A percentile compares a stretch with the other conserved stretches of the same genome.
phyloP scores from a whole-genome alignment of 1,140 invertebrate species.

The Drosophila ironensis region DNA sequence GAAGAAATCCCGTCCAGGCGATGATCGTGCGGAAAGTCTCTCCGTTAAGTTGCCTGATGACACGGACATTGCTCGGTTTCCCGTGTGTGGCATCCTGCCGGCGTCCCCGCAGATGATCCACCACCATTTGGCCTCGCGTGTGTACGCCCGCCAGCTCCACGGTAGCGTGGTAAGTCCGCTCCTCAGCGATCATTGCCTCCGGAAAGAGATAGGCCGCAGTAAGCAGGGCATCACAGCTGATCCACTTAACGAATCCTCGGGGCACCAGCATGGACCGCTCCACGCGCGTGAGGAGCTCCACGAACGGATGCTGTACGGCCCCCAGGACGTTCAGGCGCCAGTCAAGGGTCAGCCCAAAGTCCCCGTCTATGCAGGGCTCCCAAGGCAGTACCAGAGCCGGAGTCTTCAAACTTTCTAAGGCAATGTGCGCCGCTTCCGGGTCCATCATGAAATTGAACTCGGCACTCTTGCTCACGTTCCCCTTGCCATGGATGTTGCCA shows the following conservation, averaged over 20 bases:
- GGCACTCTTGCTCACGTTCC: constrained; percentile 85
- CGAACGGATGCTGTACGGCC: constrained; percentile 69
- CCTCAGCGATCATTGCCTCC: constrained; percentile 56
- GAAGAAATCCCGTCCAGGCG: constrained; percentile 38
- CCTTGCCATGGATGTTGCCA: constrained; percentile 87
- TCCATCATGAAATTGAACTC: constrained; percentile 91
- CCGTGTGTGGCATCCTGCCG: constrained; percentile 29
- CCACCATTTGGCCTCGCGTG: constrained; percentile 65
- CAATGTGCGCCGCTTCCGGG: constrained; percentile 89
- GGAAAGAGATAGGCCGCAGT: constrained; percentile 83
- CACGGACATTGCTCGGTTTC: constrained; percentile 23
- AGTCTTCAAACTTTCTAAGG: constrained; percentile 83
- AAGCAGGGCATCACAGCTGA: constrained; percentile 84
- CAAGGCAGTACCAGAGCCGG: constrained; percentile 85
- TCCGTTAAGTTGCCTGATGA: constrained; percentile 31
- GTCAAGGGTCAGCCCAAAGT: constrained; percentile 70
- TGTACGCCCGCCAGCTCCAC: constrained; percentile 46
- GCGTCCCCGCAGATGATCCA: constrained; percentile 47
- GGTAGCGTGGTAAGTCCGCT: constrained; percentile 76
- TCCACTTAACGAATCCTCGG: constrained; percentile 68
- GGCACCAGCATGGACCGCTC: constrained; percentile 81
- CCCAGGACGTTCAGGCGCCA: constrained; percentile 82
- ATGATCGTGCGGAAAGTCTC: constrained; percentile 45
- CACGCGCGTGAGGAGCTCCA: constrained; percentile 83
- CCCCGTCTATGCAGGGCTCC: constrained; percentile 84